A percentile compares a stretch with the other conserved stretches of the same genome.
phyloP scores from a whole-genome alignment of 2,888 invertebrate genomes.

The Aphodius sticticus region DNA sequence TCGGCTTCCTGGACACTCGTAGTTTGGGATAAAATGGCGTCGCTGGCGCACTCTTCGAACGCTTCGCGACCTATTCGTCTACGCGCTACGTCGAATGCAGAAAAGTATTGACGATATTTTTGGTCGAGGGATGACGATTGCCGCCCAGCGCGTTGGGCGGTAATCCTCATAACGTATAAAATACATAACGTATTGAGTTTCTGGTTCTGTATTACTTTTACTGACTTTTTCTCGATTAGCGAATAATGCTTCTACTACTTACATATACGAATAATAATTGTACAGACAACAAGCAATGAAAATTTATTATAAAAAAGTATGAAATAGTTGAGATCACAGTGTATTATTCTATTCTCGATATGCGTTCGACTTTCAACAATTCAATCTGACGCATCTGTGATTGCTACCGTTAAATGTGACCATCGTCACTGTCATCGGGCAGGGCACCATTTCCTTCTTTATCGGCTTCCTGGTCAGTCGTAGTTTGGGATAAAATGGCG shows the following conservation, averaged over 20 bases:
- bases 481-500: constrained; percentile 55
- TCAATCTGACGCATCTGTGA: constrained; percentile 29
- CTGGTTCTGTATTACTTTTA: too few species aligned
- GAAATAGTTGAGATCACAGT: neutral
- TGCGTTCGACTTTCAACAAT: constrained; percentile 18
- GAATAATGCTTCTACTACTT: too few species aligned
- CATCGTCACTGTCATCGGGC: constrained; percentile 54
- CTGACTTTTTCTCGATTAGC: too few species aligned
- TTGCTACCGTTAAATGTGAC: constrained; percentile 44
- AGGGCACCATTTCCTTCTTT: constrained; percentile 55
- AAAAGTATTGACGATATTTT: constrained; percentile 46
- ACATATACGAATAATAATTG: neutral
- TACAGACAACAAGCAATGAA: neutral
- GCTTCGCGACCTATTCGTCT: constrained; percentile 54
- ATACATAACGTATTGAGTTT: too few species aligned
- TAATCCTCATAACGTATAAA: too few species aligned
- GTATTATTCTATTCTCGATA: neutral
- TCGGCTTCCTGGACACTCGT: constrained; percentile 55
- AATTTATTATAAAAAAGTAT: neutral
- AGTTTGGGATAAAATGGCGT: constrained; percentile 56
- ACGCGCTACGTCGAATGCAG: constrained; percentile 45
- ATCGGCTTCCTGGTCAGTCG: constrained; percentile 58
- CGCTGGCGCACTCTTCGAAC: constrained; percentile 44
- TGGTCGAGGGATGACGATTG: constrained; percentile 42
- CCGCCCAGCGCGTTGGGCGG: constrained; percentile 43